Evolutionary conservation across 2,888 invertebrate species (phyloP).

Genomic region (Cerceris ruficornis): DNA sequence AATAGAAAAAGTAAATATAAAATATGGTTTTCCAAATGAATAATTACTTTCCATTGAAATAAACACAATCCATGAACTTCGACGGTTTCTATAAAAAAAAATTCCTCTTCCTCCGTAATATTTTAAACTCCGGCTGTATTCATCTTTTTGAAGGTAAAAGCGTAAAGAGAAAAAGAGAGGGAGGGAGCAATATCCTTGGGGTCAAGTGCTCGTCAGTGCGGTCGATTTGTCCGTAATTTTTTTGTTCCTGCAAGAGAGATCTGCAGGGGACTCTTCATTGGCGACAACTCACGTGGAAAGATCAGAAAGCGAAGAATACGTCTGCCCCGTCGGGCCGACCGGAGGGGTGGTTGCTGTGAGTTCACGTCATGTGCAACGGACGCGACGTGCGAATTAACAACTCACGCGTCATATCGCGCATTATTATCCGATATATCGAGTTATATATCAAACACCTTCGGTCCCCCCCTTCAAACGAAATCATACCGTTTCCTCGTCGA

Average conservation of each 20-base stretch:
- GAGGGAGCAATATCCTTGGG: conserved; percentile 46
- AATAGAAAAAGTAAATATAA: too few species aligned
- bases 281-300: conserved; percentile 67
- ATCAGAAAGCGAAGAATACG: conserved; percentile 64
- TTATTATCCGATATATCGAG: conserved; percentile 80
- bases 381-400: conserved; percentile 77
- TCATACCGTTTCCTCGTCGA: conserved; percentile 15
- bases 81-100: too few species aligned
- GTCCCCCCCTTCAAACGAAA: conserved; percentile 37
- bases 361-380: conserved; percentile 72
- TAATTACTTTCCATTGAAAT: too few species aligned
- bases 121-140: conserved; percentile 38
- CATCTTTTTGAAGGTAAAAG: conserved; percentile 16
- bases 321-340: conserved; percentile 17
- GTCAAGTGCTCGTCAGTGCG: conserved; percentile 45
- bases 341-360: conserved; percentile 18
- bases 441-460: conserved; percentile 77
- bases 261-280: conserved; percentile 55
- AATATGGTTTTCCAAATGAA: too few species aligned
- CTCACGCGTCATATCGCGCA: conserved; percentile 78
- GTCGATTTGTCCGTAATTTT: conserved; percentile 61
- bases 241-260: conserved; percentile 47
- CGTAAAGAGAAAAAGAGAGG: too few species aligned
- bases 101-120: conserved; percentile 14
- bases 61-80: too few species aligned